These are phyloP conservation scores for Mylabris phalerata DNA, from an alignment of 1,140 invertebrate species.

Conservation along the genomic window DNA sequence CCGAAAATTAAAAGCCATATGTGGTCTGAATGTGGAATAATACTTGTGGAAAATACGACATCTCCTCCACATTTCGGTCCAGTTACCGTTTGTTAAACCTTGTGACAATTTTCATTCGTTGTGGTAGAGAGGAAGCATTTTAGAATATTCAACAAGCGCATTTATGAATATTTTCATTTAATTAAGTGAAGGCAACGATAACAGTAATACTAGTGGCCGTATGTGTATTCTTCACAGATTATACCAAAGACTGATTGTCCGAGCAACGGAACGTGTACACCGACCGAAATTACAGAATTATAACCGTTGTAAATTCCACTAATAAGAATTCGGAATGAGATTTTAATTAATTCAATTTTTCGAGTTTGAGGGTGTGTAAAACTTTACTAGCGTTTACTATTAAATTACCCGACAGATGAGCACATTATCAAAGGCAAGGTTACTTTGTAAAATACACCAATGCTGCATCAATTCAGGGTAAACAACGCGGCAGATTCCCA, in stretches of 20 bases:
- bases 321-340: too few relatives aligned
- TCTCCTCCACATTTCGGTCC: too few relatives aligned
- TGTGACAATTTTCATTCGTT: constrained; percentile 22
- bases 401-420: too few relatives aligned
- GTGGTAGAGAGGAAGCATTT: constrained; percentile 10
- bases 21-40: constrained; percentile 7
- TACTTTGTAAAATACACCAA: constrained; percentile 5
- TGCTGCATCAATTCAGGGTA: constrained; percentile 4
- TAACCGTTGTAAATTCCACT: neutral
- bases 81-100: constrained; percentile 13
- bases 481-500: constrained; percentile 10
- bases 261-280: neutral
- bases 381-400: too few relatives aligned
- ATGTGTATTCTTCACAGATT: constrained; percentile 13
- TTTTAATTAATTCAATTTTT: too few relatives aligned
- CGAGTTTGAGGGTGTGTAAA: too few relatives aligned
- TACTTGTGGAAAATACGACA: too few relatives aligned
- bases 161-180: constrained; percentile 32
- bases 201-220: constrained; percentile 9
- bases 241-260: constrained; percentile 9
- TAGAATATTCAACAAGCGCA: constrained; percentile 29
- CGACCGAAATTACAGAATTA: too few relatives aligned
- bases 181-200: constrained; percentile 31
- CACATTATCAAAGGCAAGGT: constrained; percentile 11
- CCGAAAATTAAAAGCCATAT: constrained; percentile 3